Evolutionary conservation across 2,888 invertebrate species (phyloP), one percentile per base, ranked within the genome.

Genomic region (Phragmatobia fuliginosa): DNA sequence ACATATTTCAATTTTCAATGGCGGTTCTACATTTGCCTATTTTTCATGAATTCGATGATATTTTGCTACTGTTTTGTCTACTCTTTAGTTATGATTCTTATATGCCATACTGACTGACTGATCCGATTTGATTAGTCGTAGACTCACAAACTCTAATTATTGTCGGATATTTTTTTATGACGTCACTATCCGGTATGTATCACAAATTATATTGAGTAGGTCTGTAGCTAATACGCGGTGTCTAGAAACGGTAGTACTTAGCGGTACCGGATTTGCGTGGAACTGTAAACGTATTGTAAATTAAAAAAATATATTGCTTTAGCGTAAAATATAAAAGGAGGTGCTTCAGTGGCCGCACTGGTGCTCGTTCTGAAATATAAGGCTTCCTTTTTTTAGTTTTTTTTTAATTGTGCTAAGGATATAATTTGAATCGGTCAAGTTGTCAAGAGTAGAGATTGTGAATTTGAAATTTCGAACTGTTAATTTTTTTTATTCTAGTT

Each of bases 301-400:
- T 70, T 67, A 75, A 77, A 72, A 71, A 72, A 76, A 60, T 16
- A 71, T 56, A 70, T 77, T 70, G 86, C 87, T 87, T 86, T 76
- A 77, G 81, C 83, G 71, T 72, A 74, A 77, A 74, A 72, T 69
- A 75, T 70, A 66, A 45, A 73, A 77, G 78, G 75, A 85, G 90
- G 90, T 92, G 92, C 90, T 88, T 91, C 90, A 89, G 89, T 91
- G 87, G 80, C 68, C 71, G 72, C 84, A 87, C 91, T 90, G 90
- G 92, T 91, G 91, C 91, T 91, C 87, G 80, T 65, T 83, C 77
- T 76, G n/a, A 78, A 80, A 66, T 78, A 81, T 88, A 88, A 88
- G 85, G 87, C 87, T 87, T 89, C 80, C 79, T 87, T 90, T 88
- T 88, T 86, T 81, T 85, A 83, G 74, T 70, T 75, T 70, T 74